phyloP scores from a whole-genome alignment of 2,113 vertebrate genomes.

The Anser brachyrhynchus region DNA sequence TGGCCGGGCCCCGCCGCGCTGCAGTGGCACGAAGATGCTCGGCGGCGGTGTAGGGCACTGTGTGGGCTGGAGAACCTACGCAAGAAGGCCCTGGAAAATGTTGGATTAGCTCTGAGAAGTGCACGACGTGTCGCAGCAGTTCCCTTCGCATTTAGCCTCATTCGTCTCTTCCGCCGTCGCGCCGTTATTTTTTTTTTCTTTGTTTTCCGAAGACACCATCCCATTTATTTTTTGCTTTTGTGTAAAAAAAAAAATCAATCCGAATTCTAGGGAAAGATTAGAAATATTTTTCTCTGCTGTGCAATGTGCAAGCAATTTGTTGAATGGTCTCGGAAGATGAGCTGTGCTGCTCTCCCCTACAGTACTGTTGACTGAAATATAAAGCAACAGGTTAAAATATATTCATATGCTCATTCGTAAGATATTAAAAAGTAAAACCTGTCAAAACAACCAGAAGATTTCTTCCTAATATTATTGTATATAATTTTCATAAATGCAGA shows the following conservation, averaged over 20 bases:
- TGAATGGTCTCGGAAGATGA: slow-evolving; percentile 22
- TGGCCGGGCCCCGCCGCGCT: background rate
- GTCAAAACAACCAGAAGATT: slow-evolving; percentile 45
- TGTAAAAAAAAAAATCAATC: background rate
- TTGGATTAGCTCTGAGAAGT: background rate
- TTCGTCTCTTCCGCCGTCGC: background rate
- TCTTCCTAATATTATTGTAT: slow-evolving; percentile 34
- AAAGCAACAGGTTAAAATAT: slow-evolving; percentile 54
- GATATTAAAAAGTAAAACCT: slow-evolving; percentile 13
- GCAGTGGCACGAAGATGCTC: background rate
- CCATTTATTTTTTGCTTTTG: background rate
- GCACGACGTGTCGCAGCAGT: fast-evolving
- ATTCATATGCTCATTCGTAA: background rate
- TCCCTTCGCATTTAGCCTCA: background rate
- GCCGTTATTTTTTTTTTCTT: background rate
- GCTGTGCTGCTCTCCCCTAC: background rate
- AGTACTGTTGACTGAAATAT: background rate
- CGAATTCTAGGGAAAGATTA: background rate
- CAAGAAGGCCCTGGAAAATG: background rate
- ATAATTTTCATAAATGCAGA: slow-evolving; percentile 36
- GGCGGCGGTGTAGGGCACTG: background rate
- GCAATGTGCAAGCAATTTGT: slow-evolving; percentile 17
- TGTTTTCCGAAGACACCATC: background rate
- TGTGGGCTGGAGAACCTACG: background rate
- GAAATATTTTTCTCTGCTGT: background rate